Base-by-base conservation (phyloP, 2,888 invertebrate genomes). In the Epicampocera succincta region DNA sequence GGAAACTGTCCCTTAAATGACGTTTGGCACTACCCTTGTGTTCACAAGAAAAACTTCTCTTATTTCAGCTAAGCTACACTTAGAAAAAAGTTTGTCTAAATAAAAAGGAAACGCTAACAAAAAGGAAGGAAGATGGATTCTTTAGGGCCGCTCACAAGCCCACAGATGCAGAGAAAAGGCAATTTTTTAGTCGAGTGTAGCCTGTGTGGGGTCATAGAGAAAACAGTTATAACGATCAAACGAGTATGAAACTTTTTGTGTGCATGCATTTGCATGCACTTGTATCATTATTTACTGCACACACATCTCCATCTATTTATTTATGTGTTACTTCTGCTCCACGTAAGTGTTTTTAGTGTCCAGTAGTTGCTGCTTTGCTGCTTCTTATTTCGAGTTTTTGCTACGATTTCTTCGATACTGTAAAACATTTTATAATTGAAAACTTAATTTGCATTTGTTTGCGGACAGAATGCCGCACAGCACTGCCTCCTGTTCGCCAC, bases 381-480 rank as follows among this genome's bases (percentile, higher is more conserved):
- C 17, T 46, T 60, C 13, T 52, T 33, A 8, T 61, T 77, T 73
- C 46, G 58, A 71, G 66, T 65, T 60, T 46, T 75, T 71, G 9
- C 50, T 11, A 50, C 25, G 8, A 44, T 13, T 38, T 63, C 15
- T 77, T 46, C 71, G 25, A 48, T 61, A 60, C 42, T 76, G 66
- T 72, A 56, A 66, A 79, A 68, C 42, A 63, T 61, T 66, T 73
- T 68, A 13, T 76, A 76, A 81, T 81, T 76, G 68, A 72, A 76
- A 72, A 76, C 48, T 61, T 46, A 44, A 72, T 76, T 76, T 81
- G 56, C 66, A 80, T 76, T 71, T 19, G 8, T 5, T 6, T 5
- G 11, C 15, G 21, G 29, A 63, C 61, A 58, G 58, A 54, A 63
- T 33, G 9, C 33, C 5, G 1, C 33, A 33, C 3, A 33, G 25